Conservation (phyloP, 2,888 invertebrate genomes). For the Oscheius sp. region DNA sequence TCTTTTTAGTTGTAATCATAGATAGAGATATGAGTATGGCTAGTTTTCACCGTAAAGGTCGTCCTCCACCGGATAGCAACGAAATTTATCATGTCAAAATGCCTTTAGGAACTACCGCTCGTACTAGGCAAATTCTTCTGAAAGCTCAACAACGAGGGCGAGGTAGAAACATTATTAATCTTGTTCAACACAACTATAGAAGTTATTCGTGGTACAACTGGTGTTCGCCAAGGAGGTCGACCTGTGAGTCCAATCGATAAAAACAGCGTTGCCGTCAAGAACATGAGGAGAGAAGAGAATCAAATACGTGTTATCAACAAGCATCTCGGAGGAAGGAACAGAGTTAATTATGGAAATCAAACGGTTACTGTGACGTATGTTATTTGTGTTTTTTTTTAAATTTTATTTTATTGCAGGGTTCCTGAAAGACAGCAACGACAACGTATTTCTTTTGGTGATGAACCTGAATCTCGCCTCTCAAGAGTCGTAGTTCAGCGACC, state of each 20-base stretch:
- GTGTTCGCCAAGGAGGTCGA: constrained; percentile 55
- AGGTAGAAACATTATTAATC: neutral
- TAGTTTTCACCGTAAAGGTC: constrained; percentile 37
- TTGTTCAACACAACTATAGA: constrained; percentile 36
- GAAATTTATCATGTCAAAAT: constrained; percentile 66
- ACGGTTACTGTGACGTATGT: neutral
- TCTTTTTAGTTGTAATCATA: neutral
- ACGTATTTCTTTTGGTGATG: neutral
- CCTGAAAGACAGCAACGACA: neutral
- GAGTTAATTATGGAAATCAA: neutral
- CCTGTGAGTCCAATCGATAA: constrained; percentile 48
- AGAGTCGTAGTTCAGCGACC: neutral
- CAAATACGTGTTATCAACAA: neutral
- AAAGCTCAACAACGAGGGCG: constrained; percentile 52
- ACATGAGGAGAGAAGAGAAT: neutral
- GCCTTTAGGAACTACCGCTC: constrained; percentile 58
- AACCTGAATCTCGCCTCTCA: neutral
- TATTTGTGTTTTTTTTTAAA: neutral
- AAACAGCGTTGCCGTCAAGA: constrained; percentile 37
- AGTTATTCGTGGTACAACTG: constrained; percentile 58
- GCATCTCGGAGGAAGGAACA: neutral
- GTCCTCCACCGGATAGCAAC: constrained; percentile 52
- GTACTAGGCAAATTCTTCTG: constrained; percentile 54
- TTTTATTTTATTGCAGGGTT: neutral
- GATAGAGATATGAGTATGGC: constrained; percentile 6